Percentiles rank a stretch among this genome's conserved stretches.
Conservation (phyloP, 2,797 vertebrate genomes). For the Echiichthys vipera region DNA sequence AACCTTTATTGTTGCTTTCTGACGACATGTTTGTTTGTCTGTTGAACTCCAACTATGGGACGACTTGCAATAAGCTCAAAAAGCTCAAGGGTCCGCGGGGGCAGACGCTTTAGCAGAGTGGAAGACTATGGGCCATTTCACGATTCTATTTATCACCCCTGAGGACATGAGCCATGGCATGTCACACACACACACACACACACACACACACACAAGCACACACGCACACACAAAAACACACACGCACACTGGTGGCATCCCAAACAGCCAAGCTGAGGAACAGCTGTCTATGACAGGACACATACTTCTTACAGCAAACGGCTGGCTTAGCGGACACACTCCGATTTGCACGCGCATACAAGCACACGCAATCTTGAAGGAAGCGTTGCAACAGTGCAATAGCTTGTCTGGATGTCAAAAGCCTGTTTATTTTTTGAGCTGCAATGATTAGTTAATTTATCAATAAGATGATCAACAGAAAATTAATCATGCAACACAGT, state of each 20-base stretch:
- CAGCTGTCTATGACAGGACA: constrained; percentile 93
- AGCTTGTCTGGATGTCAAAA: constrained; percentile 27
- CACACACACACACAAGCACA: constrained; percentile 22
- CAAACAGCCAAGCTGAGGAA: constrained; percentile 88
- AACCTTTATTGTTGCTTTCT: constrained; percentile 1
- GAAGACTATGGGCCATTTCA: constrained; percentile 85
- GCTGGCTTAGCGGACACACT: constrained; percentile 59
- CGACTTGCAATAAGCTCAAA: constrained; percentile 50
- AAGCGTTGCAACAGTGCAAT: constrained; percentile 41
- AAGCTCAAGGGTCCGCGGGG: constrained; percentile 68
- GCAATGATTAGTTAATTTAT: background rate
- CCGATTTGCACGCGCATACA: background rate
- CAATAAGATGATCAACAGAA: background rate
- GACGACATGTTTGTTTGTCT: constrained; percentile 17
- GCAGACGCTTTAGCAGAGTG: constrained; percentile 64
- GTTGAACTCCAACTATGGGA: constrained; percentile 23
- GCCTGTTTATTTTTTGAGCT: background rate
- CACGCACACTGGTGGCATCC: constrained; percentile 72
- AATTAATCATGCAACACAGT: background rate
- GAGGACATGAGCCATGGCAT: constrained; percentile 90
- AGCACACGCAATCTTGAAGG: constrained; percentile 42
- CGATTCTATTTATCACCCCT: constrained; percentile 91
- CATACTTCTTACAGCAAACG: constrained; percentile 78
- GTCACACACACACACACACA: constrained; percentile 77
- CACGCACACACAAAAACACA: background rate